These are phyloP conservation scores for Labia minor DNA, from an alignment of 2,888 invertebrate genomes.

Conservation along the genomic window DNA sequence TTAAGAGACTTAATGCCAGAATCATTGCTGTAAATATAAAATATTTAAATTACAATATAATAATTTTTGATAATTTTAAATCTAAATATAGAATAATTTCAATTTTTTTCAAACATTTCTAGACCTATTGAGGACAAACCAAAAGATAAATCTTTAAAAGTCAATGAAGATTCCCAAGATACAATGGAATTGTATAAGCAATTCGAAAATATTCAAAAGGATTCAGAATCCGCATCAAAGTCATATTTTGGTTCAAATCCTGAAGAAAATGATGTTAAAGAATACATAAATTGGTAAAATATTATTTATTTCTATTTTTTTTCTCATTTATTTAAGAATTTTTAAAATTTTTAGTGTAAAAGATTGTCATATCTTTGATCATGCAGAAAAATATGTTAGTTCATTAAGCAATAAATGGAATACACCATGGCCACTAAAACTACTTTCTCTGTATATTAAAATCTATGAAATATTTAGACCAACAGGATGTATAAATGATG, in stretches of 20 bases:
- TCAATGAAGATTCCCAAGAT: constrained; percentile 48
- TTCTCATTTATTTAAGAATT: background rate
- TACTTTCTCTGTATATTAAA: constrained; percentile 47
- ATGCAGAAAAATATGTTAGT: constrained; percentile 49
- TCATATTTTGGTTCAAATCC: constrained; percentile 54
- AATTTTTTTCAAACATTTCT: constrained; percentile 24
- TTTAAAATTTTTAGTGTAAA: background rate
- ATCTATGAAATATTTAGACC: constrained; percentile 47
- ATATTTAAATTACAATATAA: too few species aligned
- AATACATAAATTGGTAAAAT: constrained; percentile 46
- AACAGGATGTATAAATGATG: constrained; percentile 37
- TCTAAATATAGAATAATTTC: background rate
- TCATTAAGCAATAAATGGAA: constrained; percentile 51
- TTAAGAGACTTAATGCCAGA: constrained; percentile 54
- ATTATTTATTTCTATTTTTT: background rate
- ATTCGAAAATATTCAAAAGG: constrained; percentile 41
- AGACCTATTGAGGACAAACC: constrained; percentile 31
- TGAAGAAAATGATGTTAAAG: constrained; percentile 53
- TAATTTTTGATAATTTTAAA: constrained; percentile 22
- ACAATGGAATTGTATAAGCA: constrained; percentile 51
- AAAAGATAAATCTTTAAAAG: constrained; percentile 34
- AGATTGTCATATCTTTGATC: constrained; percentile 41
- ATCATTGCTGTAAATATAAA: constrained; percentile 42
- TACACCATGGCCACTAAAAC: constrained; percentile 51
- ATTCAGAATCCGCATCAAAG: constrained; percentile 30